These are phyloP conservation scores for Callorhinus ursinus DNA, from an alignment of 2,113 vertebrate genomes.

Conservation along the genomic window DNA sequence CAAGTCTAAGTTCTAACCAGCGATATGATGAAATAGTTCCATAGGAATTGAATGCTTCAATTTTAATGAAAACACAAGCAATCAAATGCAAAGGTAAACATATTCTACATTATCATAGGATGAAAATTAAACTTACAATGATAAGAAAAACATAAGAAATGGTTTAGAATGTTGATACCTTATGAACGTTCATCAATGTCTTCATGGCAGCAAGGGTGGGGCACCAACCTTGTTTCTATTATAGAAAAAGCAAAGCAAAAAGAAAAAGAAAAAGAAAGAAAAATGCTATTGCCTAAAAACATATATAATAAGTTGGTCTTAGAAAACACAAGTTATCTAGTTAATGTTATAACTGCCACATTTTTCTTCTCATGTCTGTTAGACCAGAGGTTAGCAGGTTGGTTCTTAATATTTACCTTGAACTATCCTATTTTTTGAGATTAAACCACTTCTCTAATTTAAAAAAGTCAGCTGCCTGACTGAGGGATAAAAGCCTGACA, in stretches of 20 bases:
- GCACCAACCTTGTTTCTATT: background rate
- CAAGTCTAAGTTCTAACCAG: background rate
- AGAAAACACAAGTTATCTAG: background rate
- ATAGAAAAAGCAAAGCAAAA: background rate
- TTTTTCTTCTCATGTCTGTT: background rate
- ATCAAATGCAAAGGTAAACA: slow-evolving; percentile 22
- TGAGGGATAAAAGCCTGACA: background rate
- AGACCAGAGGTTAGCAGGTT: background rate
- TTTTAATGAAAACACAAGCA: slow-evolving; percentile 40
- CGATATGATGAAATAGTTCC: background rate
- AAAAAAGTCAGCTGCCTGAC: background rate
- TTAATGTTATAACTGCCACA: background rate
- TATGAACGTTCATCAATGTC: background rate
- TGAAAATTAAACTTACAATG: background rate
- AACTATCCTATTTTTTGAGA: slow-evolving; percentile 26
- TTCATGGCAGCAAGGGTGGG: background rate
- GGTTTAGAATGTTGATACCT: background rate
- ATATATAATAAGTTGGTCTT: background rate
- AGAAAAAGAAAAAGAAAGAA: background rate
- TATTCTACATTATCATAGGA: background rate
- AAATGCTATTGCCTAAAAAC: background rate
- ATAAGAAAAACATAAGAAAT: background rate
- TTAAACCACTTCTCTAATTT: background rate
- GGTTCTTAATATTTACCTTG: background rate
- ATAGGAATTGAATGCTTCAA: background rate